Base-by-base conservation (phyloP, 2,113 vertebrate species). In the Labeo rohita region DNA sequence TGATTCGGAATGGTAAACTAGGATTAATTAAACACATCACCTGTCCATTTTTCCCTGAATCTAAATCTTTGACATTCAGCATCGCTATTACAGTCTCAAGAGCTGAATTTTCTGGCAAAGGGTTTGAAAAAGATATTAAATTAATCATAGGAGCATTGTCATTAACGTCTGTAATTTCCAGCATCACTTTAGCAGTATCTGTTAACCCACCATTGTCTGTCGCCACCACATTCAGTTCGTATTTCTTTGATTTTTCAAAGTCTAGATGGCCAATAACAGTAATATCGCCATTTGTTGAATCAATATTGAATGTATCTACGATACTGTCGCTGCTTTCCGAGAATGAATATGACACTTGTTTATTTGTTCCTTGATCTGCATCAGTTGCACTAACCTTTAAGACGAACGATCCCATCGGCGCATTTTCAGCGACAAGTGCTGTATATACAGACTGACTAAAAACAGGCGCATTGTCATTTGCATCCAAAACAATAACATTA, bases 391-490 rank as follows among this genome's bases (percentile, higher is more conserved):
- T 92, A 2, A 94, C 86, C 1, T 72, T 79, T 0, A 91, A 83
- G 4, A 95, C 86, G 4, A 89, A 4, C 0, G 91, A 91, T 0
- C 92, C 93, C 68, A 89, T 84, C 21, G 82, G 47, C 4, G 89
- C 45, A 85, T 95, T 93, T 90, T 96, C 95, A 43, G 47, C n/a
- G 9, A 94, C 23, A 28, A 23, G 78, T 11, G 87, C 84, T 23
- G 43, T 72, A 56, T 94, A 93, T 9, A 90, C 78, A 4, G 86
- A 84, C 28, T 92, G 90, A 28, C 18, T 88, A n/a, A 94, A 93
- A 1, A 89, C 80, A 2, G 92, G 94, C 8, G 77, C 83, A 84
- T 95, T 95, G 18, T 95, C 95, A 2, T 95, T 95, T 52, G 90
- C 92, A 90, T 95, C 95, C 0, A 93, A 81, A 28, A 95, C 91